A percentile compares a stretch with the other conserved stretches of the same genome.
Conservation (phyloP, 2,888 invertebrate species). For the Lycocerus yunnanus region DNA sequence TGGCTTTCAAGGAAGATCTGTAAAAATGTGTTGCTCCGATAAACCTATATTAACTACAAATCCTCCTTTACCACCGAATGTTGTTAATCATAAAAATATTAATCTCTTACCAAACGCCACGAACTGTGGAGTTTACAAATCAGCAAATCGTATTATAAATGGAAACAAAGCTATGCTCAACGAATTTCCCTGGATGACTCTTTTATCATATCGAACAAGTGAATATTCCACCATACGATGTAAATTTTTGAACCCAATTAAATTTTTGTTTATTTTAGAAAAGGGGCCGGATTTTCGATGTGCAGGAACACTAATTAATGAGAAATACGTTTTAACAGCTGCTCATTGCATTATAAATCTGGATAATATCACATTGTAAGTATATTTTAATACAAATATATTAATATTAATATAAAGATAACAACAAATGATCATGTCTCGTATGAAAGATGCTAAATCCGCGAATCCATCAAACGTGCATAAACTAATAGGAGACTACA, state of each 20-base stretch:
- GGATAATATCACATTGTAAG: constrained; percentile 43
- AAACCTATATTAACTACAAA: no score
- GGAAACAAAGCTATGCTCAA: constrained; percentile 65
- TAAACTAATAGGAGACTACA: no score
- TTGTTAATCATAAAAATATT: constrained; percentile 1
- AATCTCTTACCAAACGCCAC: neutral
- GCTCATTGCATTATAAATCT: constrained; percentile 60
- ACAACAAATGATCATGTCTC: no score
- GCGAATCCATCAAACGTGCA: no score
- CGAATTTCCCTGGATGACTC: constrained; percentile 78
- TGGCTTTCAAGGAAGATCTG: neutral
- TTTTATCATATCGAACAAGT: constrained; percentile 62
- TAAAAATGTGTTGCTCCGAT: constrained; percentile 3
- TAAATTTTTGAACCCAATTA: no score
- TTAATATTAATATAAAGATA: no score
- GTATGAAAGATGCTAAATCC: no score
- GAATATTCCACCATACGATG: no score
- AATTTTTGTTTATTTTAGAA: no score
- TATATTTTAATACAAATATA: no score
- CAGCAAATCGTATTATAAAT: neutral
- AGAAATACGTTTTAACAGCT: constrained; percentile 63
- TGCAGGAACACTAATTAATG: constrained; percentile 60
- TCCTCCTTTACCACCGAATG: neutral
- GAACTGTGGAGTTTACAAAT: neutral
- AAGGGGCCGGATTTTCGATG: constrained; percentile 47